Base-by-base conservation (phyloP, 2,888 invertebrate species). In the Camptogramma bilineatum region DNA sequence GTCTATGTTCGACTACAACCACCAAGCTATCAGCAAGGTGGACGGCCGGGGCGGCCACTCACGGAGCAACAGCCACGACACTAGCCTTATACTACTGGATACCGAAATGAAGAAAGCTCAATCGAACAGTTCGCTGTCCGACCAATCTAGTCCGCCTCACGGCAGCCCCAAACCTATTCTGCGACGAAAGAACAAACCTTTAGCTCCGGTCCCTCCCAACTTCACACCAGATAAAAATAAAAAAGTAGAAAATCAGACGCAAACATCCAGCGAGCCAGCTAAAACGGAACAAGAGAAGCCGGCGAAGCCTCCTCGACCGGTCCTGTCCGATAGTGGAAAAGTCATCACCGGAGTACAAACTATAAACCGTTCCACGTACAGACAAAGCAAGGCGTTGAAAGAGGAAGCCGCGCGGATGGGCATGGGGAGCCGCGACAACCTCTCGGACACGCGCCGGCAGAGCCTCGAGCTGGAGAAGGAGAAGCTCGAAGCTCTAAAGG, bases 121-220 rank as follows among this genome's bases (percentile, higher is more conserved):
- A 76, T 95, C 95, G 0, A 95, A 95, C 77, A 95, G 95, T 76
- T 95, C 95, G 66, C 87, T 95, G 4, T 95, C 95, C 16, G 95
- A 95, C 79, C 94, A 94, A 74, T 95, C 94, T 76, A 95, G 95
- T 86, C 95, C 96, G 67, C 95, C 96, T 4, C 94, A 95, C 73
- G 95, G 96, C 42, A 97, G 97, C 86, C 97, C 96, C 17, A 96
- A 96, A 74, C 95, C 95, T 8, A 94, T 95, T 53, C 87, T 94
- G 71, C 92, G 97, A 64, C 94, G 96, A 76, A 96, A 96, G 86
- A 96, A 96, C 75, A 97, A 97, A 80, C 96, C 96, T 4, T 88
- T 94, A 34, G 96, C 96, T 0, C 96, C 96, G 2, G 95, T 95
- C 13, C 96, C 96, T 42, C 95, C 95, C 4, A 94, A 94, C 71